Conservation (phyloP, 2,888 invertebrate genomes). For the Pyrgus malvae region DNA sequence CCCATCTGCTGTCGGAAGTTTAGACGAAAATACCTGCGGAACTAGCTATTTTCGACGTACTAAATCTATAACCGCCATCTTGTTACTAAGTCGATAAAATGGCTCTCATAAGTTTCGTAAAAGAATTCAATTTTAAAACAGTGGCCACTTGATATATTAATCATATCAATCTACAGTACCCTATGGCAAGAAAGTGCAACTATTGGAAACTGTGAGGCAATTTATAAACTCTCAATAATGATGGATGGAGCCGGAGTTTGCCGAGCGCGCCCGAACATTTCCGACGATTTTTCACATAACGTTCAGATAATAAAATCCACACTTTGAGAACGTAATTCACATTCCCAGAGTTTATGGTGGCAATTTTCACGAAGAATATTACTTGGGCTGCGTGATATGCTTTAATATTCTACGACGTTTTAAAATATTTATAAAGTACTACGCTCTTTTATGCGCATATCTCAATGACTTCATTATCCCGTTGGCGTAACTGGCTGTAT, state of each 20-base stretch:
- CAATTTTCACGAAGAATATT: slow-evolving; percentile 71
- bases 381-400: slow-evolving; percentile 61
- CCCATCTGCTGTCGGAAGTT: slow-evolving; percentile 2
- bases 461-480: slow-evolving; percentile 28
- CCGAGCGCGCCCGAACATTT: slow-evolving; percentile 43
- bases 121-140: slow-evolving; percentile 24
- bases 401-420: slow-evolving; percentile 74
- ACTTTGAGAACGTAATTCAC: slow-evolving; percentile 71
- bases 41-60: not conserved
- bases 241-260: slow-evolving; percentile 57
- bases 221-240: slow-evolving; percentile 78
- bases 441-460: slow-evolving; percentile 45
- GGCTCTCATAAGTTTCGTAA: slow-evolving; percentile 9
- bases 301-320: slow-evolving; percentile 72
- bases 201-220: slow-evolving; percentile 65
- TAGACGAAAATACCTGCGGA: not conserved
- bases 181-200: slow-evolving; percentile 35
- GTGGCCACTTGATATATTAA: slow-evolving; percentile 35
- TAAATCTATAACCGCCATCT: slow-evolving; percentile 7
- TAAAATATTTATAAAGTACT: slow-evolving; percentile 74
- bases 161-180: slow-evolving; percentile 43
- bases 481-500: slow-evolving; percentile 18
- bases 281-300: slow-evolving; percentile 60
- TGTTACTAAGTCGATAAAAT: slow-evolving; percentile 6
- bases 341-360: slow-evolving; percentile 66